Percentiles rank a stretch among this genome's conserved stretches.
Conservation (phyloP, 2,797 vertebrate species). For the Pelodytes ibericus region DNA sequence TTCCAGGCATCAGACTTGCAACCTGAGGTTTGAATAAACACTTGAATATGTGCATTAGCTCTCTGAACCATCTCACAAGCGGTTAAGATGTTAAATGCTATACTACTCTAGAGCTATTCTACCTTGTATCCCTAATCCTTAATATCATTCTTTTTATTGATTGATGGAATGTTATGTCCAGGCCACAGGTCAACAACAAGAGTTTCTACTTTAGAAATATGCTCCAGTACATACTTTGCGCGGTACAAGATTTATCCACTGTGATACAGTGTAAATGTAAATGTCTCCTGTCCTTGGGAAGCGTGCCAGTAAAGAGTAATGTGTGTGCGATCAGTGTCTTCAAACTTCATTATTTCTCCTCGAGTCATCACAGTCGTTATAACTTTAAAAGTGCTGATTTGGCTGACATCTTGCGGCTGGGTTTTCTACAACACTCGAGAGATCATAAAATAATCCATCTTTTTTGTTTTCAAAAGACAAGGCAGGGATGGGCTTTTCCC, state of each 20-base stretch:
- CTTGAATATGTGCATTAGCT: no score
- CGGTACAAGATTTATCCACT: not conserved
- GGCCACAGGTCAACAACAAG: no score
- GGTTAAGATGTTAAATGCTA: no score
- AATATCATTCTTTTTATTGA: no score
- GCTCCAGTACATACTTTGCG: no score
- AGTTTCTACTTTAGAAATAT: no score
- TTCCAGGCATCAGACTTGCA: no score
- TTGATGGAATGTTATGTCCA: no score
- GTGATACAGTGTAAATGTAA: not conserved
- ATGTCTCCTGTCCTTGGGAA: slow-evolving; percentile 20
- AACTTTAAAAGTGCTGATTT: slow-evolving; percentile 47
- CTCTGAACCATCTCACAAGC: no score
- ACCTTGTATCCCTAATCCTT: no score
- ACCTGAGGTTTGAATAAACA: no score
- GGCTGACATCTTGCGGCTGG: slow-evolving; percentile 17
- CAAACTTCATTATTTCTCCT: slow-evolving; percentile 31
- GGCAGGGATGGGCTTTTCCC: slow-evolving; percentile 32
- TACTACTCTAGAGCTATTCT: no score
- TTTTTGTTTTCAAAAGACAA: slow-evolving; percentile 44
- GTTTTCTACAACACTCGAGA: slow-evolving; percentile 33
- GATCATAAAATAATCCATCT: slow-evolving; percentile 41
- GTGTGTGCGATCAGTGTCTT: slow-evolving; percentile 26
- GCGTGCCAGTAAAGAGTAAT: slow-evolving; percentile 19
- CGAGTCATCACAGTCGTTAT: slow-evolving; percentile 36